Evolutionary conservation across 2,888 invertebrate species (phyloP).

Genomic region (Dasysyrphus tricinctus): DNA sequence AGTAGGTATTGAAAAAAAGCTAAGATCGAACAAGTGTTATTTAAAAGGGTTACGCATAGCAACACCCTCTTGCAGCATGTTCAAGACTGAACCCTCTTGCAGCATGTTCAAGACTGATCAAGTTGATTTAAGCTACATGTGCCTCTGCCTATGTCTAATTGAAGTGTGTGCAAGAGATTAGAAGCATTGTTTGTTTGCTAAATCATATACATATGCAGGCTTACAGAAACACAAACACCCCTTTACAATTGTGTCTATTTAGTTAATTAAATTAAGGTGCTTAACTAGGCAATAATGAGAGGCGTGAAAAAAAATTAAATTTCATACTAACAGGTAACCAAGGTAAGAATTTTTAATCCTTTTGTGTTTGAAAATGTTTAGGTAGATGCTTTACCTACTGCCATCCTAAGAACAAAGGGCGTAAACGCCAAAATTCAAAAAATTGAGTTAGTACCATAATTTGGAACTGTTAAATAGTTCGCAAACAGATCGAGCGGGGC

Average conservation of each 20-base stretch:
- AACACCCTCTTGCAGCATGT: constrained; percentile 44
- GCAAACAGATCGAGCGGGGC: too few relatives aligned
- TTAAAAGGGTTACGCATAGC: constrained; percentile 46
- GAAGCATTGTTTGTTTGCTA: neutral
- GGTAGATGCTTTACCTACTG: too few relatives aligned
- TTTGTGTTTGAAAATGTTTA: too few relatives aligned
- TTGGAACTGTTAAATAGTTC: too few relatives aligned
- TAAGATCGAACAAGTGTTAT: constrained; percentile 45
- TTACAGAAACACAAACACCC: neutral
- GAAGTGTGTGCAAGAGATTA: constrained; percentile 57
- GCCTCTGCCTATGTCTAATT: constrained; percentile 32
- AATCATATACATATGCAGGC: neutral
- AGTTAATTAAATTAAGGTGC: constrained; percentile 17
- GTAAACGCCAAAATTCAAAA: too few relatives aligned
- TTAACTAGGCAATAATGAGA: constrained; percentile 13
- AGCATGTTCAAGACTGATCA: constrained; percentile 2
- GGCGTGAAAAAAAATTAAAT: constrained; percentile 26
- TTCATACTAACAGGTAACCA: constrained; percentile 28
- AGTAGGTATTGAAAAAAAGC: constrained; percentile 4
- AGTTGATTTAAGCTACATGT: neutral
- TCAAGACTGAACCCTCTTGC: constrained; percentile 37
- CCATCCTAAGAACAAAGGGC: too few relatives aligned
- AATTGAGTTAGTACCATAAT: too few relatives aligned
- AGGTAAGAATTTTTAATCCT: neutral
- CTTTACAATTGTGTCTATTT: neutral